Conservation (phyloP, 2,797 vertebrate species). For the Sciurus carolinensis region DNA sequence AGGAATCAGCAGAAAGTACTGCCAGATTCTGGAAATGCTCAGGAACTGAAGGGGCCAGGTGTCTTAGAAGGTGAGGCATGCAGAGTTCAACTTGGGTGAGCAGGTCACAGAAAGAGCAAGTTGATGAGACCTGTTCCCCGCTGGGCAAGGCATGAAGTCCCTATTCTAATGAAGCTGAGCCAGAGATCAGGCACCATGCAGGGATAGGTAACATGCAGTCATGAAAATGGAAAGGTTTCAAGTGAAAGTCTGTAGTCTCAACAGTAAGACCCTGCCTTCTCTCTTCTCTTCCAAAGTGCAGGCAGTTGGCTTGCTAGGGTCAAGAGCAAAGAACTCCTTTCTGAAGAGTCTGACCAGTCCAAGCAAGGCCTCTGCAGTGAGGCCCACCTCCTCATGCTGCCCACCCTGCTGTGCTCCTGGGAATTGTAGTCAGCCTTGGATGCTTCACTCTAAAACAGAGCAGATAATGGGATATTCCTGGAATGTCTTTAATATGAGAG, state of each 20-base stretch:
- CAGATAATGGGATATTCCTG: not conserved
- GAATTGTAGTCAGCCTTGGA: not conserved
- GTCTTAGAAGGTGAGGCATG: not conserved
- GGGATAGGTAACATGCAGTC: not conserved
- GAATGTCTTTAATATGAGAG: not conserved
- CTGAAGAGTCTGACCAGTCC: not conserved
- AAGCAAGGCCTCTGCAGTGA: not conserved
- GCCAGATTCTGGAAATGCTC: slow-evolving; percentile 11
- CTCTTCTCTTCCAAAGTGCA: not conserved
- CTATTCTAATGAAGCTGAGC: not conserved
- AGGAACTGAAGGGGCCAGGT: not conserved
- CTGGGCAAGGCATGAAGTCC: not conserved
- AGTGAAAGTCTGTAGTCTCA: not conserved
- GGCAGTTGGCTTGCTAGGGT: not conserved
- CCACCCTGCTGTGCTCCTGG: not conserved
- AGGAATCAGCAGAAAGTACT: not conserved
- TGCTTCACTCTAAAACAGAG: not conserved
- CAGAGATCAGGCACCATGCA: not conserved
- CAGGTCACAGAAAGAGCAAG: not conserved
- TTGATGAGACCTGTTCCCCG: not conserved
- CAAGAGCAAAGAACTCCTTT: not conserved
- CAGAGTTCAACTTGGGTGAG: not conserved
- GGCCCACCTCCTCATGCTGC: not conserved
- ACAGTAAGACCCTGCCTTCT: not conserved
- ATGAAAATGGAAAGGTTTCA: not conserved